phyloP scores from a whole-genome alignment of 1,140 invertebrate species.

The Semibalanus balanoides region DNA sequence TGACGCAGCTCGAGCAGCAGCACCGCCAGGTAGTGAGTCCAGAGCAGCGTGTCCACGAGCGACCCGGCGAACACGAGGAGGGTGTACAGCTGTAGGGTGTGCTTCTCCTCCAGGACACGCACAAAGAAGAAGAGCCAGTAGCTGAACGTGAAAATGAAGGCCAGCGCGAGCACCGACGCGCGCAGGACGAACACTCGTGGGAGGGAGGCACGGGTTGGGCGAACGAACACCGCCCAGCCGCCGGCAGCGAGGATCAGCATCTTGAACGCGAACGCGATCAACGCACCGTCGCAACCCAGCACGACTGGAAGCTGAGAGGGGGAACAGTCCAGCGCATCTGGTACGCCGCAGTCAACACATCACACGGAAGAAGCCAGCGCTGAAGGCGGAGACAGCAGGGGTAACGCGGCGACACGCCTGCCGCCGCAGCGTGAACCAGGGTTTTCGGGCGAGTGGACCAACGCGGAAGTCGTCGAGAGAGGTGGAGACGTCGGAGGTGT shows the following conservation, averaged over 20 bases:
- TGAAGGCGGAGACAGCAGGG: constrained; percentile 49
- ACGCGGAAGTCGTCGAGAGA: constrained; percentile 55
- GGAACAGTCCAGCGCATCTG: constrained; percentile 37
- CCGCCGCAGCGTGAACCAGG: constrained; percentile 26
- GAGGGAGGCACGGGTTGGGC: constrained; percentile 51
- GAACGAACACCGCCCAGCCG: constrained; percentile 59
- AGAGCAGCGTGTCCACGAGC: constrained; percentile 79
- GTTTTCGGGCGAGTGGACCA: background rate
- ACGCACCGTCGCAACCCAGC: constrained; percentile 73
- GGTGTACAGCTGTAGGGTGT: constrained; percentile 30
- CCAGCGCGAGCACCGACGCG: constrained; percentile 67
- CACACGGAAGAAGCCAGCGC: constrained; percentile 78
- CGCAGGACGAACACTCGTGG: constrained; percentile 85
- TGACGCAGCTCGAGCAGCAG: constrained; percentile 84
- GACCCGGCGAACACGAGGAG: constrained; percentile 81
- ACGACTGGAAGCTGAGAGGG: constrained; percentile 41
- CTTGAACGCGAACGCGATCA: constrained; percentile 84
- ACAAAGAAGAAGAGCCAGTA: constrained; percentile 97
- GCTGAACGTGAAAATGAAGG: constrained; percentile 83
- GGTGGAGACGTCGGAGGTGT: constrained; percentile 85
- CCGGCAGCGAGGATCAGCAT: constrained; percentile 77
- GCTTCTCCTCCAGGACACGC: constrained; percentile 43
- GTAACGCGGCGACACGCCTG: constrained; percentile 57
- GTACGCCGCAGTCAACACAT: constrained; percentile 88
- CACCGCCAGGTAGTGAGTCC: constrained; percentile 88